Evolutionary conservation across 2,113 vertebrate species (phyloP).

Genomic region (Shinisaurus crocodilurus): DNA sequence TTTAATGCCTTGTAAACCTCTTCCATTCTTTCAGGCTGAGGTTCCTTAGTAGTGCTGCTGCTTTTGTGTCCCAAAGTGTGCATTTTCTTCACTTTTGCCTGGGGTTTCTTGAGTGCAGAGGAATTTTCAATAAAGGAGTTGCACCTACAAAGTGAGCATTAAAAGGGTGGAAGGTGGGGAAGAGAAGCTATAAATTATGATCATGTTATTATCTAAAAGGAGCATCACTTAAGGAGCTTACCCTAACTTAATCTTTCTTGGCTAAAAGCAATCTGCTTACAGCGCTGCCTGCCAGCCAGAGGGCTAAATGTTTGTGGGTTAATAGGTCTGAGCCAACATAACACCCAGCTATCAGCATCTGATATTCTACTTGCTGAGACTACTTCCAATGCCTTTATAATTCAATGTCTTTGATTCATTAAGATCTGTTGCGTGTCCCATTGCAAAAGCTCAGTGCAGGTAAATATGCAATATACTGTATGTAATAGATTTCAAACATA

Average conservation of each 20-base stretch:
- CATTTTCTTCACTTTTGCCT: conserved; percentile 93
- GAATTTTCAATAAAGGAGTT: conserved; percentile 98
- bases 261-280: conserved; percentile 37
- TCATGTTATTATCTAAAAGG: conserved; percentile 7
- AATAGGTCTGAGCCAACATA: not conserved
- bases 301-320: not conserved
- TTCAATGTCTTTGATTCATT: not conserved
- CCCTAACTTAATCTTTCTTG: conserved; percentile 21
- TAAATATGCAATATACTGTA: not conserved
- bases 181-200: conserved; percentile 35
- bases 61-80: conserved; percentile 92
- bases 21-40: conserved; percentile 92
- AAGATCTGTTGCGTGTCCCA: not conserved
- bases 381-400: not conserved
- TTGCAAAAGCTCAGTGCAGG: not conserved
- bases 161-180: not conserved
- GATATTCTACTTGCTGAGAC: conserved; percentile 24
- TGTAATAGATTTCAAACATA: not conserved
- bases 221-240: not conserved
- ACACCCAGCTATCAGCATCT: not conserved
- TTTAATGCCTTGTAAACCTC: conserved; percentile 93
- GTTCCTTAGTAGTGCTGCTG: conserved; percentile 87
- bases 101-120: conserved; percentile 90
- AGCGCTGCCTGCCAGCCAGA: conserved; percentile 13
- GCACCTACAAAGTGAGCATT: conserved; percentile 81